phyloP scores from a whole-genome alignment of 2,888 invertebrate species.

The Standfussiana lucernea region DNA sequence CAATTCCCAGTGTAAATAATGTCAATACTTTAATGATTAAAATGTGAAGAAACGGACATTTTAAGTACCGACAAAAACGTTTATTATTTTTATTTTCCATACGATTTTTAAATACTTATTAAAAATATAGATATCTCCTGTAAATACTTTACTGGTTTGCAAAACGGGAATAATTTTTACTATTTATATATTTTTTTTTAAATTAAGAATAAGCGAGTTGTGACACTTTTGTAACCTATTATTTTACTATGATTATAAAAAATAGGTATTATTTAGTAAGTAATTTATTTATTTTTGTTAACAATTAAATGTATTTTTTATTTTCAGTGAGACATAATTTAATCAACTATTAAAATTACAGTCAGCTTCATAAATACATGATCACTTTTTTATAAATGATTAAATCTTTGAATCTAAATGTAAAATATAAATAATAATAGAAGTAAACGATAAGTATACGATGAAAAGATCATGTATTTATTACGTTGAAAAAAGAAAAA shows the following conservation, averaged over 20 bases:
- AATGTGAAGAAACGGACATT: background rate
- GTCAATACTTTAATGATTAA: background rate
- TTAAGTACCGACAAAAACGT: background rate
- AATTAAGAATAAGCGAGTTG: constrained; percentile 31
- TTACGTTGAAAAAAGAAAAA: constrained; percentile 18
- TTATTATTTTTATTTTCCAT: background rate
- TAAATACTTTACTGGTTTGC: constrained; percentile 25
- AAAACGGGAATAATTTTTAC: background rate
- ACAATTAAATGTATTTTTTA: constrained; percentile 2
- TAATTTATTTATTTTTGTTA: constrained; percentile 40
- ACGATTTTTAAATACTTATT: background rate
- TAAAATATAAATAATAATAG: constrained; percentile 37
- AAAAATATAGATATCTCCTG: background rate
- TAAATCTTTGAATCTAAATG: constrained; percentile 32
- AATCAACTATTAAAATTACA: constrained; percentile 28
- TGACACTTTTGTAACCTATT: constrained; percentile 17
- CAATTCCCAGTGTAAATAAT: constrained; percentile 8
- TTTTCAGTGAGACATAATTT: constrained; percentile 41
- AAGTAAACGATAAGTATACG: constrained; percentile 57
- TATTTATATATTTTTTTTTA: constrained; percentile 17
- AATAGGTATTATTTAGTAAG: constrained; percentile 23
- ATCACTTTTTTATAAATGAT: constrained; percentile 21
- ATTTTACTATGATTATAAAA: constrained; percentile 32
- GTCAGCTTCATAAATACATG: constrained; percentile 53
- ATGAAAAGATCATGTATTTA: constrained; percentile 47